Percentiles rank a stretch among this genome's conserved stretches.
These are phyloP conservation scores for Spea hammondii DNA, from an alignment of 2,797 vertebrate species.

Conservation along the genomic window DNA sequence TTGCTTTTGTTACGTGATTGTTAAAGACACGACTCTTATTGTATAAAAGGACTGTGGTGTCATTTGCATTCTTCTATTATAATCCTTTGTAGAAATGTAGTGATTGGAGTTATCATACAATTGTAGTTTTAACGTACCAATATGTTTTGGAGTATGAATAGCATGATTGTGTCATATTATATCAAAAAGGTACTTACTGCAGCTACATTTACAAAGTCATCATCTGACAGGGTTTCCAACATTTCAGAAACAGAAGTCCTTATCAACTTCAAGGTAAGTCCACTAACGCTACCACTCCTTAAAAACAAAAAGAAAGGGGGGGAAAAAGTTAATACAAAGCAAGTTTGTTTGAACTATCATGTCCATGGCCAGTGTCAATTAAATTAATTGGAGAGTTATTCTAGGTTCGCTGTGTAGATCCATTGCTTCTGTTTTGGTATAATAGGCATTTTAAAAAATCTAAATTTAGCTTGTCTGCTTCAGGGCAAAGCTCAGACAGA, in stretches of 20 bases:
- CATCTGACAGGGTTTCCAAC: conserved; percentile 95
- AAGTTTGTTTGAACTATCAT: conserved; percentile 30
- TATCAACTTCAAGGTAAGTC: conserved; percentile 92
- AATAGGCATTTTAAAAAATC: conserved; percentile 41
- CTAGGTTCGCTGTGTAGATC: conserved; percentile 32
- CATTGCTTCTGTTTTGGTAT: conserved; percentile 26
- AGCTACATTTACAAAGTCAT: conserved; percentile 98
- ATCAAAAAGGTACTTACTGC: conserved; percentile 79
- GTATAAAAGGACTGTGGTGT: too few species aligned
- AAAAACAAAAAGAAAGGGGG: conserved; percentile 39
- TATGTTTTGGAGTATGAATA: not conserved
- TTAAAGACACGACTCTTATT: too few species aligned
- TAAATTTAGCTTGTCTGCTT: conserved; percentile 51
- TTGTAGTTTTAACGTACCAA: too few species aligned
- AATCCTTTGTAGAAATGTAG: too few species aligned
- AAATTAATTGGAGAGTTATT: conserved; percentile 18
- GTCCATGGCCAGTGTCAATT: conserved; percentile 26
- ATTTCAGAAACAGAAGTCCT: conserved; percentile 94
- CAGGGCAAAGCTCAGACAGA: conserved; percentile 50
- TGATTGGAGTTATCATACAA: too few species aligned
- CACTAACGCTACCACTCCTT: conserved; percentile 95
- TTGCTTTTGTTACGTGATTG: too few species aligned
- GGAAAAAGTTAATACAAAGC: conserved; percentile 28
- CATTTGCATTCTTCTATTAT: not conserved
- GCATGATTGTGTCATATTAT: not conserved